A percentile compares a stretch with the other conserved stretches of the same genome.
phyloP scores from a whole-genome alignment of 1,140 invertebrate genomes.

The Cydia splendana region DNA sequence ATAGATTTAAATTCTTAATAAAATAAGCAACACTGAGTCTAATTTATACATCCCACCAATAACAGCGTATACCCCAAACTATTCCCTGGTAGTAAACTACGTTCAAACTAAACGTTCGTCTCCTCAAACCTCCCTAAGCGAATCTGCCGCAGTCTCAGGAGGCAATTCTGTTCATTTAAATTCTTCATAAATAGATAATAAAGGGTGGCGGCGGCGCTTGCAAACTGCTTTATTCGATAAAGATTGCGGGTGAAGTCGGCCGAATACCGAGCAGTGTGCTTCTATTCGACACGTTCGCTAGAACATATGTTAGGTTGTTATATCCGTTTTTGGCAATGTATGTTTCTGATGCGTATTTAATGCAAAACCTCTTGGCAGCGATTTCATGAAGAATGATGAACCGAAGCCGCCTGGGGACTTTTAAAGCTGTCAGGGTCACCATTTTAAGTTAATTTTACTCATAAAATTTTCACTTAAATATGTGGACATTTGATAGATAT shows the following conservation, averaged over 20 bases:
- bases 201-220: constrained; percentile 56
- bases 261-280: constrained; percentile 33
- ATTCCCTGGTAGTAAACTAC: constrained; percentile 24
- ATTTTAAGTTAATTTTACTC: no score
- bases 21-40: neutral
- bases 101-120: constrained; percentile 31
- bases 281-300: neutral
- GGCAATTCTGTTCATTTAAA: constrained; percentile 36
- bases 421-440: no score
- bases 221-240: constrained; percentile 72
- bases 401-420: no score
- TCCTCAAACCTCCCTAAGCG: constrained; percentile 38
- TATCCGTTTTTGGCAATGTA: no score
- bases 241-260: constrained; percentile 60
- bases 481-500: no score
- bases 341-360: no score
- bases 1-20: neutral
- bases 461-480: no score
- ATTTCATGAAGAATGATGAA: no score
- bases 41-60: neutral
- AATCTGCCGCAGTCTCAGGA: constrained; percentile 35
- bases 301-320: no score
- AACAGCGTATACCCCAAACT: neutral
- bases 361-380: no score
- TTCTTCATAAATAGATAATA: constrained; percentile 69